Conservation (phyloP, 2,888 invertebrate genomes). For the Tiphia femorata region DNA sequence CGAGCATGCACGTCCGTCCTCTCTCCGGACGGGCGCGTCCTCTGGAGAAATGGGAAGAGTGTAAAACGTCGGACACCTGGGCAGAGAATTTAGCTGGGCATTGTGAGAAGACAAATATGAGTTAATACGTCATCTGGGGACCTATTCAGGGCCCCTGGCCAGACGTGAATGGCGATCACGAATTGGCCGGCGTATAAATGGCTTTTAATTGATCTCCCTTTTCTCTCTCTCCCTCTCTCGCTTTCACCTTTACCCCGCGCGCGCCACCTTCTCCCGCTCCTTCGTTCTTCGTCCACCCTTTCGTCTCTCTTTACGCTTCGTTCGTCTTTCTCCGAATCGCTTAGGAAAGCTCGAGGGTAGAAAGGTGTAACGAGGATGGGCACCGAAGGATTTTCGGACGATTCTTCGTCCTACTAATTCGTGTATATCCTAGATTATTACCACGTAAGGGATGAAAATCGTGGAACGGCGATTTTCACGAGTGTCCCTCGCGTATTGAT, state of each 20-base stretch:
- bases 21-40: conserved; percentile 33
- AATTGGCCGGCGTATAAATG: conserved; percentile 62
- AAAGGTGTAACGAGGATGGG: too few relatives aligned
- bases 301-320: too few relatives aligned
- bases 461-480: neutral
- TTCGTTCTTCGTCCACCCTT: too few relatives aligned
- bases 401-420: neutral
- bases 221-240: conserved; percentile 6
- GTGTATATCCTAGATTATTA: neutral
- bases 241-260: too few relatives aligned
- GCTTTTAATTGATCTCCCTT: conserved; percentile 58
- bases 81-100: conserved; percentile 58
- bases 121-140: conserved; percentile 65
- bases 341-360: too few relatives aligned
- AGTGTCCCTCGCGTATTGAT: too few relatives aligned
- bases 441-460: neutral
- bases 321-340: too few relatives aligned
- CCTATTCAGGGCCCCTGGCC: conserved; percentile 49
- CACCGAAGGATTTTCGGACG: too few relatives aligned
- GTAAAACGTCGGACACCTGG: conserved; percentile 63
- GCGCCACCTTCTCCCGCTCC: too few relatives aligned
- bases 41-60: conserved; percentile 55
- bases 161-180: conserved; percentile 59
- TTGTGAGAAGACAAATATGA: conserved; percentile 67
- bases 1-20: conserved; percentile 42